A percentile compares a stretch with the other conserved stretches of the same genome.
Conservation (phyloP, 92 coral and sea anemone species). For the Zoanthus sociatus region DNA sequence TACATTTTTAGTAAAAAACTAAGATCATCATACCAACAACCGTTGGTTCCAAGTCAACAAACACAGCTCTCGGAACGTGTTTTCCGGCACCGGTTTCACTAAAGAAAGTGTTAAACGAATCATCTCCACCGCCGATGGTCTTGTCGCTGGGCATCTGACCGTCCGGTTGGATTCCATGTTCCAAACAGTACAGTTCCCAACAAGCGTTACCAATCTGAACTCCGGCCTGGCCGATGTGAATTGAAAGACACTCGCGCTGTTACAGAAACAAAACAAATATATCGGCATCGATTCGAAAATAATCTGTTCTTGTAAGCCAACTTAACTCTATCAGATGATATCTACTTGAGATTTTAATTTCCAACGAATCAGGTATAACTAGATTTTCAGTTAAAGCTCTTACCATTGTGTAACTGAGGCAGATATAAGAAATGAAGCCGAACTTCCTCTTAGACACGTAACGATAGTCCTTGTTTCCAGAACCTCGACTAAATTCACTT, state of each 20-base stretch:
- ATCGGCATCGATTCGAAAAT: neutral
- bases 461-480: constrained; percentile 48
- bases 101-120: constrained; percentile 96
- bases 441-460: constrained; percentile 36
- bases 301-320: neutral
- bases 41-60: constrained; percentile 96
- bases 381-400: neutral
- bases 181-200: constrained; percentile 98
- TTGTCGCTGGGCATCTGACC: constrained; percentile 93
- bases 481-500: constrained; percentile 17
- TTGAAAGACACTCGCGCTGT: constrained; percentile 44
- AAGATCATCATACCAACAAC: constrained; percentile 74
- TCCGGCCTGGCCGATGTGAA: constrained; percentile 99
- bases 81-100: constrained; percentile 98
- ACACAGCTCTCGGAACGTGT: constrained; percentile 94
- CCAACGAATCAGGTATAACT: neutral
- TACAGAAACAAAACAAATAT: neutral
- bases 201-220: constrained; percentile 95
- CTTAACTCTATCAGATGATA: neutral
- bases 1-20: too few species aligned
- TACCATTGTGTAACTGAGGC: neutral
- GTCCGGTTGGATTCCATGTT: constrained; percentile 96
- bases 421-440: neutral
- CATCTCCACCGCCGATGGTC: constrained; percentile 86
- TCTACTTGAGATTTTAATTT: neutral